Percentiles rank a stretch among this genome's conserved stretches.
phyloP scores from a whole-genome alignment of 2,113 vertebrate species.

The Boleophthalmus pectinirostris region DNA sequence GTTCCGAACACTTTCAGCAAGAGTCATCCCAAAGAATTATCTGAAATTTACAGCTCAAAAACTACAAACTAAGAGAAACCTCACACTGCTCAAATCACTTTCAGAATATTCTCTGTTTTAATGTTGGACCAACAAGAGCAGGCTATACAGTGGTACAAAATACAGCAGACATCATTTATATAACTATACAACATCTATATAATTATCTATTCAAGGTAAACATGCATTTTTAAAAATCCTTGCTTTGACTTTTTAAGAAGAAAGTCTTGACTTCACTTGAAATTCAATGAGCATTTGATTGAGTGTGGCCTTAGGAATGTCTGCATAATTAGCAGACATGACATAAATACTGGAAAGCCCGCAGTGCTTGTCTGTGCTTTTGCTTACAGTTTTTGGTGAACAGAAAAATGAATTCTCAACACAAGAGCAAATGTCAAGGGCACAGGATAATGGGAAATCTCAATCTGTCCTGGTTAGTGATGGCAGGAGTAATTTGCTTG shows the following conservation, averaged over 20 bases:
- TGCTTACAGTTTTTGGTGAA: conserved; percentile 20
- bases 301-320: conserved; percentile 49
- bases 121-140: too few species aligned
- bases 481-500: conserved; percentile 47
- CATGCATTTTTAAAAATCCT: not conserved
- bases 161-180: not conserved
- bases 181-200: too few species aligned
- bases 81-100: too few species aligned
- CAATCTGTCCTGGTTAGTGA: conserved; percentile 63
- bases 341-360: conserved; percentile 36
- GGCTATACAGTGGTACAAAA: not conserved
- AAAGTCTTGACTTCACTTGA: conserved; percentile 38
- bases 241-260: conserved; percentile 21
- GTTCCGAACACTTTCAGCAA: too few species aligned
- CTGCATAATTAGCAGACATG: conserved; percentile 53
- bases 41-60: too few species aligned
- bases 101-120: too few species aligned
- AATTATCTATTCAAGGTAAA: conserved; percentile 1
- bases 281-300: conserved; percentile 61
- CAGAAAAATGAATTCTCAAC: not conserved
- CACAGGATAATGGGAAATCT: conserved; percentile 24
- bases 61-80: too few species aligned
- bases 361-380: conserved; percentile 13
- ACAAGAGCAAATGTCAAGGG: not conserved
- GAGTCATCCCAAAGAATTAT: too few species aligned